Evolutionary conservation across 2,113 vertebrate species (phyloP).

Genomic region (Myanophis thanlyinensis): DNA sequence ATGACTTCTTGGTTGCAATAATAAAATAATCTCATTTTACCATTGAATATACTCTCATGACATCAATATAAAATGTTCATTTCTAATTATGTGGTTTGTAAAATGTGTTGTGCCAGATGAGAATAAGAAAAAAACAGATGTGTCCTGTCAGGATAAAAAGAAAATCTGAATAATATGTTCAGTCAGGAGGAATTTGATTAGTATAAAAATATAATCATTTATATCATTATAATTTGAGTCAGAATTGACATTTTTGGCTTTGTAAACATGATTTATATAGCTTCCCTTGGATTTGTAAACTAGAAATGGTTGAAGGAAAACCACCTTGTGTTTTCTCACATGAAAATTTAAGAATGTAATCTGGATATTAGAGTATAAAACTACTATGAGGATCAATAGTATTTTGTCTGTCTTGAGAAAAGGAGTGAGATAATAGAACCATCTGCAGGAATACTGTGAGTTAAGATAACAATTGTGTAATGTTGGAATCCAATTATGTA

Average conservation of each 20-base stretch:
- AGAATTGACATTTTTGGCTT: neutral
- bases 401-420: neutral
- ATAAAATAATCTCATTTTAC: slow-evolving; percentile 40
- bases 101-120: slow-evolving; percentile 40
- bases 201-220: slow-evolving; percentile 28
- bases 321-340: neutral
- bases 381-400: neutral
- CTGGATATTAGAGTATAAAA: neutral
- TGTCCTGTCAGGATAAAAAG: slow-evolving; percentile 47
- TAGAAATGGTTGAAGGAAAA: neutral
- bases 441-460: neutral
- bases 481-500: neutral
- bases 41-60: slow-evolving; percentile 26
- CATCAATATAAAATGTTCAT: slow-evolving; percentile 30
- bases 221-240: neutral
- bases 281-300: neutral
- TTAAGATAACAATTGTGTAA: neutral
- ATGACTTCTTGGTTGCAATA: slow-evolving; percentile 47
- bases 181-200: slow-evolving; percentile 37
- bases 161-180: slow-evolving; percentile 47
- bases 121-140: slow-evolving; percentile 52
- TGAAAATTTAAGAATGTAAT: neutral
- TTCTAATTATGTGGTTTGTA: slow-evolving; percentile 56
- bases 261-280: neutral
- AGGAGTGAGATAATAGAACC: neutral